A percentile compares a stretch with the other conserved stretches of the same genome.
phyloP scores from a whole-genome alignment of 2,797 vertebrate genomes.

The Sylvia borin region DNA sequence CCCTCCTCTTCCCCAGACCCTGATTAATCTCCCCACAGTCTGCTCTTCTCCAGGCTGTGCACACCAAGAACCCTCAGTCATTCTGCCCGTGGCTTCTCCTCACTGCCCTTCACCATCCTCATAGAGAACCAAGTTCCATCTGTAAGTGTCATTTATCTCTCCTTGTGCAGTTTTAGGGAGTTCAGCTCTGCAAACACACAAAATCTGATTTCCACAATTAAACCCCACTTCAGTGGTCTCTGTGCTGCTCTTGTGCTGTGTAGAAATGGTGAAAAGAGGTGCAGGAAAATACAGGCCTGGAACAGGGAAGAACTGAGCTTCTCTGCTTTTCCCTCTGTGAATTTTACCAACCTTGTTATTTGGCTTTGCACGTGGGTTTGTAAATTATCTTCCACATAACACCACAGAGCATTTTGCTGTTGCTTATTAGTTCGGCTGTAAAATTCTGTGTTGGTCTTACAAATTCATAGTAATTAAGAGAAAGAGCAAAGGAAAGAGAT shows the following conservation, averaged over 20 bases:
- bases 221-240: background rate
- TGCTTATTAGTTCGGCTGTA: background rate
- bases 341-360: background rate
- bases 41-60: background rate
- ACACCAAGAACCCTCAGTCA: background rate
- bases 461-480: background rate
- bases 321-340: background rate
- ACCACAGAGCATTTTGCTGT: background rate
- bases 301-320: background rate
- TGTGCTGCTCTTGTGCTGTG: fast-evolving
- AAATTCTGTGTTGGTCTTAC: background rate
- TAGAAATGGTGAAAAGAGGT: background rate
- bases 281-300: background rate
- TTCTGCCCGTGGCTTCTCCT: background rate
- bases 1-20: background rate
- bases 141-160: background rate
- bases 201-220: background rate
- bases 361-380: background rate
- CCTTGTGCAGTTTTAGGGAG: background rate
- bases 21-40: too few relatives aligned
- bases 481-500: background rate
- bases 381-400: background rate
- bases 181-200: background rate
- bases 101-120: background rate
- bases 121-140: background rate